A percentile compares a stretch with the other conserved stretches of the same genome.
These are phyloP conservation scores for Cantharis rustica DNA, from an alignment of 2,888 invertebrate species.

Conservation along the genomic window DNA sequence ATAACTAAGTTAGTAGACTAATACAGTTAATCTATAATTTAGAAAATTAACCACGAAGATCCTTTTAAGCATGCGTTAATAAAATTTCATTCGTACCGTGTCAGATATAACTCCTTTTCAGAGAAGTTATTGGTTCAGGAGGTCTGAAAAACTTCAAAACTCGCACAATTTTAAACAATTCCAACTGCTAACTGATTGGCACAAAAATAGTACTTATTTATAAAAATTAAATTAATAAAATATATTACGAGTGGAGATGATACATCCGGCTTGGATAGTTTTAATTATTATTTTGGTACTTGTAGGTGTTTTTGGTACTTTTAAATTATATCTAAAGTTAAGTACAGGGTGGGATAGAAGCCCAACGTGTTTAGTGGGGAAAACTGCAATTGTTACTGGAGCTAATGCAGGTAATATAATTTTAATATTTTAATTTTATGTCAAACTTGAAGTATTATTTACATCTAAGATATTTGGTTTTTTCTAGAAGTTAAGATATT, in stretches of 20 bases:
- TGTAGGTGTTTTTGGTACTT: not conserved
- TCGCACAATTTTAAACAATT: not conserved
- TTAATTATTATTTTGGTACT: not conserved
- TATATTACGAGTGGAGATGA: not conserved
- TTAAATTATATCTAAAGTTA: conserved; percentile 4
- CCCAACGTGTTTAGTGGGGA: conserved; percentile 44
- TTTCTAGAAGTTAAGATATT: too few relatives aligned
- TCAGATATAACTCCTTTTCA: not conserved
- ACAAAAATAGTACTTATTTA: not conserved
- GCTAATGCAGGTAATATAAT: conserved; percentile 41
- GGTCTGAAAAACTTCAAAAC: not conserved
- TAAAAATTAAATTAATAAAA: not conserved
- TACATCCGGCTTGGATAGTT: not conserved
- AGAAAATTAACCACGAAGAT: not conserved
- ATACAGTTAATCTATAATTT: not conserved
- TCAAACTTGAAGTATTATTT: not conserved
- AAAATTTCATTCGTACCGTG: not conserved
- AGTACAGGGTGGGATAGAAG: conserved; percentile 44
- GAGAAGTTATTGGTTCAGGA: not conserved
- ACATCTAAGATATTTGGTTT: too few relatives aligned
- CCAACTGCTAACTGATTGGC: not conserved
- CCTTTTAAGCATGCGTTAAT: not conserved
- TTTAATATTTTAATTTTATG: not conserved
- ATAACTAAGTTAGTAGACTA: not conserved
- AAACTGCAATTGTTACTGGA: conserved; percentile 50